phyloP scores from a whole-genome alignment of 2,888 invertebrate species.

The Diaphora mendica region DNA sequence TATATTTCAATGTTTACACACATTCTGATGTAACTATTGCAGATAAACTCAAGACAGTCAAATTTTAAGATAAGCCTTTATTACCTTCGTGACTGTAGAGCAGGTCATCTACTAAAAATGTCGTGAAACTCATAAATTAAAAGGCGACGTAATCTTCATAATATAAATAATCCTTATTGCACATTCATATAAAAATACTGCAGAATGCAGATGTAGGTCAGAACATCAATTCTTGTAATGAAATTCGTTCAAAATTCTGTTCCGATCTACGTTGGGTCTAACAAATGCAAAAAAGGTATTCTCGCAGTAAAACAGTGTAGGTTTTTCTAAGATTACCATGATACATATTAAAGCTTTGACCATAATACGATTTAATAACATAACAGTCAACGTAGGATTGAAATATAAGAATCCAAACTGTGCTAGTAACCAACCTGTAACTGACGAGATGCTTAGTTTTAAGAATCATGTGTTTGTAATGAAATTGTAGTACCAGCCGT shows the following conservation, averaged over 20 bases:
- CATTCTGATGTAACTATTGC: conserved; percentile 4
- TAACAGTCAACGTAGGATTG: no score
- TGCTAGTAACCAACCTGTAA: no score
- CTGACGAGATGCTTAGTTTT: no score
- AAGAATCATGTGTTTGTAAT: no score
- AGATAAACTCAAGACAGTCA: conserved; percentile 9
- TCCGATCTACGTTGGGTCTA: not conserved
- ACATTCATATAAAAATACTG: conserved; percentile 1
- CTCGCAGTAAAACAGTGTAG: not conserved
- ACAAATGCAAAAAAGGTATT: not conserved
- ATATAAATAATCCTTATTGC: conserved; percentile 15
- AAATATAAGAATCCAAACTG: no score
- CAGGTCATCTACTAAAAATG: conserved; percentile 5
- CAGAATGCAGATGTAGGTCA: not conserved
- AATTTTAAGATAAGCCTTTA: conserved; percentile 18
- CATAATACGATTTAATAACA: not conserved
- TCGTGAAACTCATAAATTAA: conserved; percentile 16
- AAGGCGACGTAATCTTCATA: conserved; percentile 8
- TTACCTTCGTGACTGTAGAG: conserved; percentile 8
- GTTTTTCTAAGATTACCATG: not conserved
- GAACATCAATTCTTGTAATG: not conserved
- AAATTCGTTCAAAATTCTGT: not conserved
- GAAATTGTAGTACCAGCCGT: no score
- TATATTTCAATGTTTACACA: not conserved
- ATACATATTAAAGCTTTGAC: not conserved